Evolutionary conservation across 2,113 vertebrate species (phyloP).

Genomic region (Nicator chloris): DNA sequence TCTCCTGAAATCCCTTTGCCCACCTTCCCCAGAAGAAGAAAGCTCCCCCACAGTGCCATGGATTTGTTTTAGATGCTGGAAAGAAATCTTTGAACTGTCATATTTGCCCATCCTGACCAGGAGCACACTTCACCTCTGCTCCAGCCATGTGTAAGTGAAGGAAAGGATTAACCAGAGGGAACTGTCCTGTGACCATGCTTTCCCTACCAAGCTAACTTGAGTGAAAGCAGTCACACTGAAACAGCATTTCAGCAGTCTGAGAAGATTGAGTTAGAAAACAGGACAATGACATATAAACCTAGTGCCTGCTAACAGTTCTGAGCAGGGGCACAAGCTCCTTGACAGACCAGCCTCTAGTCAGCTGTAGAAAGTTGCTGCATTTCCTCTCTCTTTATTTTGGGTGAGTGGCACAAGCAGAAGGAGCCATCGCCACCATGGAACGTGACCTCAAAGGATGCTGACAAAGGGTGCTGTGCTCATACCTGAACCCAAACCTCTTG

Average conservation of each 20-base stretch:
- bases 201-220: background rate
- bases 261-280: background rate
- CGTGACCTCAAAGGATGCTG: background rate
- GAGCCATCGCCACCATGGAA: fast-evolving
- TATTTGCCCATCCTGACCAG: background rate
- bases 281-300: background rate
- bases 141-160: background rate
- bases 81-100: background rate
- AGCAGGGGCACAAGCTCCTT: background rate
- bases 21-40: background rate
- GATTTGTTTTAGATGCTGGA: background rate
- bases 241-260: background rate
- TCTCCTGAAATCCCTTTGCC: background rate
- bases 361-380: background rate
- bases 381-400: background rate
- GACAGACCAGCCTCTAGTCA: background rate
- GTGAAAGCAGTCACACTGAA: background rate
- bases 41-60: background rate
- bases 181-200: background rate
- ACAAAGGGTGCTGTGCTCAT: background rate
- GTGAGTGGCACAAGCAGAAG: background rate
- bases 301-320: background rate
- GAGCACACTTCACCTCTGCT: background rate
- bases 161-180: background rate
- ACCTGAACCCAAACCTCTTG: background rate